Evolutionary conservation across 2,888 invertebrate species (phyloP), one percentile per base, ranked within the genome.

Genomic region (Homarus gammarus): DNA sequence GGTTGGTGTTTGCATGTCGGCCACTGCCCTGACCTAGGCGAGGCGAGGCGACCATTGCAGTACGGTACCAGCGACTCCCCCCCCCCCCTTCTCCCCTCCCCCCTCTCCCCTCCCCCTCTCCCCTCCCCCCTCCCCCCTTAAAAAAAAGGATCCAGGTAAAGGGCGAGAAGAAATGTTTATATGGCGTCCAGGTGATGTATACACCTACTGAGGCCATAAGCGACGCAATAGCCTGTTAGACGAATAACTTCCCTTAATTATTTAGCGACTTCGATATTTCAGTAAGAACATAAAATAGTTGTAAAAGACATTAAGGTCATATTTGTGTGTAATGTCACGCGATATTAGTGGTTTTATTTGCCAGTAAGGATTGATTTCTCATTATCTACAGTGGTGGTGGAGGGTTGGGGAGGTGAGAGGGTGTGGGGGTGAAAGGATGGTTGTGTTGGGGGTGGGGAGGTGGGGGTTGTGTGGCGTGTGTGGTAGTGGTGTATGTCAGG

Each of bases 351-450:
- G 18, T 70, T 64, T 44, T 68, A 64, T 40, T 68, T 10, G 61
- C 22, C 38, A 22, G 61, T 61, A 12, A 3, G 61, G 33, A 79
- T 79, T 38, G 79, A 79, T 79, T 79, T 33, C 61, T 79, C 79
- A 82, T 68, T 82, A 70, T 56, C 27, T 64, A 12, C 38, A 1
- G 64, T n/a, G 49, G 36, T 1, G 22, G 18, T 33, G 72, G 2
- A n/a, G 49, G 27, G 12, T 0, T 22, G 56, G 0, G n/a, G 49
- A 33, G n/a, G 73, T 6, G 33, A 36, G 61, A 6, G n/a, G 22
- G 70, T 15, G 33, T 22, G 72, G 36, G 61, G 12, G 33, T 27
- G 61, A 33, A 27, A 33, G n/a, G 51, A 72, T 27, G 33, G 44
- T n/a, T 36, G 44, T 36, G 27, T 31, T 27, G 72, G 33, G 33